phyloP scores from a whole-genome alignment of 1,140 invertebrate species.

The Whitmania pigra region DNA sequence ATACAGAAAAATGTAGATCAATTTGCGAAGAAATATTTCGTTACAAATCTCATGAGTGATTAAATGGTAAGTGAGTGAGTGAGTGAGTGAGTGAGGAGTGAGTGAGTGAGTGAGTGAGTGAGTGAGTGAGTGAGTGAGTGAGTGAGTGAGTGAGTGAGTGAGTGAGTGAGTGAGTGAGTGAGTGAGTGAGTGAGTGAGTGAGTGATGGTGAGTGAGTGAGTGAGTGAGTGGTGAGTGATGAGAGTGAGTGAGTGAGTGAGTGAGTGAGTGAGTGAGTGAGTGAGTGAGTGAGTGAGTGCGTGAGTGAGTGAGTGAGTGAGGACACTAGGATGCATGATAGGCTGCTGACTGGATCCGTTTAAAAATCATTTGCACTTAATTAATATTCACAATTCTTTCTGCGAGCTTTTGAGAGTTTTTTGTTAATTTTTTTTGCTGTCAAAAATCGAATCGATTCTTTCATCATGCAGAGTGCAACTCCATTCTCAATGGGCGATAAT shows the following conservation, averaged over 20 bases:
- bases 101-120: constrained; percentile 19
- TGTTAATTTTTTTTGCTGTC: too few species aligned
- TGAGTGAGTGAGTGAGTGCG: constrained; percentile 22
- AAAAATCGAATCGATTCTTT: too few species aligned
- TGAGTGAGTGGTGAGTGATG: constrained; percentile 21
- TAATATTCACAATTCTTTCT: too few species aligned
- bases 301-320: constrained; percentile 20
- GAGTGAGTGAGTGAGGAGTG: constrained; percentile 20
- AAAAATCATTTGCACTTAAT: too few species aligned
- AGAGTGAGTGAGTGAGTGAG: constrained; percentile 17
- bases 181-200: constrained; percentile 22
- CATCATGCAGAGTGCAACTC: too few species aligned
- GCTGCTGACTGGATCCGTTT: too few species aligned
- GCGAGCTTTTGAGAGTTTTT: too few species aligned
- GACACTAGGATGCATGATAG: background rate
- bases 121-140: constrained; percentile 16
- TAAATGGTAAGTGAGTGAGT: too few species aligned
- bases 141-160: constrained; percentile 22
- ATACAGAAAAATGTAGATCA: too few species aligned
- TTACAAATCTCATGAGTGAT: too few species aligned
- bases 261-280: constrained; percentile 17
- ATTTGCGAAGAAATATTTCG: too few species aligned
- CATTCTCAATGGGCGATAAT: too few species aligned
- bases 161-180: constrained; percentile 20
- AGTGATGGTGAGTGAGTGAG: constrained; percentile 19